These are phyloP conservation scores for Antitype chi DNA, from an alignment of 2,888 invertebrate species.

Conservation along the genomic window DNA sequence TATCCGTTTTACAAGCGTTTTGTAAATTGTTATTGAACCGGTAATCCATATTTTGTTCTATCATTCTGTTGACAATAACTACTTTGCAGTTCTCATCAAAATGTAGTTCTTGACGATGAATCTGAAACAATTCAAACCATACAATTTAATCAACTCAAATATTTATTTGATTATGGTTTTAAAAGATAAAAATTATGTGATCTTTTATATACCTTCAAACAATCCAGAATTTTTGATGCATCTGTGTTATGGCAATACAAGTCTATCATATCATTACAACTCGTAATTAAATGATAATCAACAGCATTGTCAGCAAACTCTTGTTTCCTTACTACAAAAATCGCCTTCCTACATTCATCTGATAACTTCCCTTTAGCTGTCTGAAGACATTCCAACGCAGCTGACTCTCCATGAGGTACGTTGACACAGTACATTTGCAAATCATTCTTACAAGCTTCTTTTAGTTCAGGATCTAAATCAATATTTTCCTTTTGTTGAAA, in stretches of 20 bases:
- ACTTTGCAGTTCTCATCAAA: slow-evolving; percentile 96
- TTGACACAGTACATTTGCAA: slow-evolving; percentile 93
- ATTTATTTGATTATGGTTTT: background rate
- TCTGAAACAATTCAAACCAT: slow-evolving; percentile 81
- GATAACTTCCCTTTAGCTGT: slow-evolving; percentile 92
- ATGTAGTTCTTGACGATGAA: slow-evolving; percentile 93
- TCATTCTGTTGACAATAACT: slow-evolving; percentile 96
- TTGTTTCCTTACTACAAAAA: slow-evolving; percentile 96
- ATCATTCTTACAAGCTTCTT: slow-evolving; percentile 95
- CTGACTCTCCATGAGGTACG: slow-evolving; percentile 92
- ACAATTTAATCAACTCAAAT: background rate
- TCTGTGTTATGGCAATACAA: slow-evolving; percentile 95
- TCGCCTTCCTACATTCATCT: slow-evolving; percentile 93
- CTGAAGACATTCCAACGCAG: slow-evolving; percentile 96
- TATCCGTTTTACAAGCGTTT: slow-evolving; percentile 95
- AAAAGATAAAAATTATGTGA: background rate
- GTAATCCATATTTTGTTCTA: slow-evolving; percentile 97
- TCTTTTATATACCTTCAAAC: slow-evolving; percentile 92
- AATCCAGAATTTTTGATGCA: slow-evolving; percentile 93
- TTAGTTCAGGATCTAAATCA: slow-evolving; percentile 95
- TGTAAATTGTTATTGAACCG: slow-evolving; percentile 96
- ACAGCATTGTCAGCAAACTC: slow-evolving; percentile 96
- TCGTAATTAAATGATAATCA: slow-evolving; percentile 95
- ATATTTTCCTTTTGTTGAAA: slow-evolving; percentile 98
- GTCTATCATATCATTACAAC: slow-evolving; percentile 96